These are phyloP conservation scores for Drosophila barbarae DNA, from an alignment of 2,888 invertebrate species.

Conservation along the genomic window DNA sequence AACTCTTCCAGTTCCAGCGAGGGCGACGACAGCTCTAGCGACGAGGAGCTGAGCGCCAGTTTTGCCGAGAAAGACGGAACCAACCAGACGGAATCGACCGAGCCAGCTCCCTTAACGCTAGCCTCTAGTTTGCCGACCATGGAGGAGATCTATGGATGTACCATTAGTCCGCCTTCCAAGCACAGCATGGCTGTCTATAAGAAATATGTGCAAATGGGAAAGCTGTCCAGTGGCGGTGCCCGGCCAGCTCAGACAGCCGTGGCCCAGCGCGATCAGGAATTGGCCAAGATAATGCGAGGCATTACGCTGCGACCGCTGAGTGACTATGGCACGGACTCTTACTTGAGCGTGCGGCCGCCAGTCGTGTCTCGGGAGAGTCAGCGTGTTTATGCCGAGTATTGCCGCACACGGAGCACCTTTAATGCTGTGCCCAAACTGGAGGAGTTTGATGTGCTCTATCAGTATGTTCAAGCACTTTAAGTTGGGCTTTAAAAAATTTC, in stretches of 20 bases:
- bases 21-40: conserved; percentile 85
- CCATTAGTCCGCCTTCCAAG: conserved; percentile 72
- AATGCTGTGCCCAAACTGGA: conserved; percentile 73
- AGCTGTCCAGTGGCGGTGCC: conserved; percentile 58
- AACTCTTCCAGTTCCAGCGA: conserved; percentile 76
- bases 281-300: conserved; percentile 67
- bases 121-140: conserved; percentile 77
- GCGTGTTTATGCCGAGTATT: conserved; percentile 76
- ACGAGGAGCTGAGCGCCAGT: conserved; percentile 83
- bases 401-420: conserved; percentile 71
- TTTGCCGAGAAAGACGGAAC: conserved; percentile 65
- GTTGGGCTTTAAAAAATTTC: neutral
- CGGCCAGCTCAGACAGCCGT: conserved; percentile 48
- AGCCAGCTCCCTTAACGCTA: conserved; percentile 65
- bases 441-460: conserved; percentile 67
- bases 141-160: conserved; percentile 77
- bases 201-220: conserved; percentile 78
- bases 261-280: conserved; percentile 66
- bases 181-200: conserved; percentile 77
- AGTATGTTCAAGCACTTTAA: conserved; percentile 67
- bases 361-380: conserved; percentile 72
- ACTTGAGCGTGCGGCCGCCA: conserved; percentile 75
- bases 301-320: conserved; percentile 72
- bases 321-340: conserved; percentile 75
- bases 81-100: conserved; percentile 64